Base-by-base conservation (phyloP, 2,797 vertebrate genomes). In the Pipistrellus nathusii region DNA sequence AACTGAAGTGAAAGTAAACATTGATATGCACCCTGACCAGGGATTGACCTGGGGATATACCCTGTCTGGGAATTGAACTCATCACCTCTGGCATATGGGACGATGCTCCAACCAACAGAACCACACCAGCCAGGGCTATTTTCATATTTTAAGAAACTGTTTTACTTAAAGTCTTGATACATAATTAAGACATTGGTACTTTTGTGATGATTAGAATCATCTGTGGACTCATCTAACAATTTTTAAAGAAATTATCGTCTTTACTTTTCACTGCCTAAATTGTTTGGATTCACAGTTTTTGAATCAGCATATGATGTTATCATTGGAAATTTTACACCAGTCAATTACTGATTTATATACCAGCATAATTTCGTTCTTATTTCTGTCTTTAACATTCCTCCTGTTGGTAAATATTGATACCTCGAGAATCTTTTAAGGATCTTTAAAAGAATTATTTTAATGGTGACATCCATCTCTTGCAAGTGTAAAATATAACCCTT, bases 241-340 rank as follows among this genome's bases (percentile, higher is more conserved):
- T 69, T 78, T 85, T 21, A 41, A 53, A 62, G 20, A 91, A 38
- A 11, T 20, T 88, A 7, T 25, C 62, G 15, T 14, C 3, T 41
- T 69, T 76, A 20, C 15, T 46, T 91, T 48, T 69, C 38, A 85
- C 3, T 72, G 11, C 51, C 35, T 75, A 69, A 41, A 80, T 78
- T 83, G 27, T 27, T 89, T 57, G 68, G 30, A 64, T 48, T 59
- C 2, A 25, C 25, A 10, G 30, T 13, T 30, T 66, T 64, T 55
- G 18, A 91, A 83, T 55, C 18, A n/a, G 23, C 6, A 41, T 83
- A 18, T 73, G 32, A 23, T 64, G 6, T 0, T 83, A 81, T 68
- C n/a, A n/a, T 72, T 91, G 32, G n/a, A 72, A 88, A 78, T 71
- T 82, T 91, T 66, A 32, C 78, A 53, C 14, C 21, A 94, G 13